Conservation (phyloP, 2,888 invertebrate species). For the Enchytraeus crypticus region DNA sequence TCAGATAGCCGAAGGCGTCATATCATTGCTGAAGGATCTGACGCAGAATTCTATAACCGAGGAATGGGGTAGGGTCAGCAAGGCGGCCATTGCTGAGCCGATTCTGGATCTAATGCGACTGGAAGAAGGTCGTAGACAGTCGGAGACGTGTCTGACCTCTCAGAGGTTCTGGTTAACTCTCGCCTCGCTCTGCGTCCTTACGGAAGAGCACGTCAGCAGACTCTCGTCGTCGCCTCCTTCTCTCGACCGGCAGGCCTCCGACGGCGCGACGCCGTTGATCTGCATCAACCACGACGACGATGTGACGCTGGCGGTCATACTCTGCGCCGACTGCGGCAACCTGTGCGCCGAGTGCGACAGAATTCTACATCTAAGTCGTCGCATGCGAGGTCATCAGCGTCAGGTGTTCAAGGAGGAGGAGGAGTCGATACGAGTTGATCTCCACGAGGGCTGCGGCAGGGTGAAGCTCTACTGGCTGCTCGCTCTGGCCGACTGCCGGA, state of each 20-base stretch:
- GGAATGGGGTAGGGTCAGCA: constrained; percentile 76
- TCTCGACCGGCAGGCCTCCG: constrained; percentile 34
- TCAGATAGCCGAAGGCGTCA: constrained; percentile 78
- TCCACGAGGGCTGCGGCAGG: constrained; percentile 85
- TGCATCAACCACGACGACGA: constrained; percentile 96
- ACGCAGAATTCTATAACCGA: constrained; percentile 72
- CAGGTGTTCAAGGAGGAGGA: constrained; percentile 93
- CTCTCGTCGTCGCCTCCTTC: constrained; percentile 69
- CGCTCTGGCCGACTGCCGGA: constrained; percentile 82
- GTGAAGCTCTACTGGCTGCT: constrained; percentile 91
- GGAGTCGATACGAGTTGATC: constrained; percentile 86
- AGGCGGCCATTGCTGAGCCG: constrained; percentile 76
- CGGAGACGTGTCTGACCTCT: constrained; percentile 68
- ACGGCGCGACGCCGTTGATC: constrained; percentile 57
- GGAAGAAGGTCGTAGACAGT: constrained; percentile 65
- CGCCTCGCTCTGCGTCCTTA: constrained; percentile 83
- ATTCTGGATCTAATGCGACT: constrained; percentile 73
- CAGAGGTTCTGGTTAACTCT: constrained; percentile 81
- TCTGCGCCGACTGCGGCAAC: constrained; percentile 82
- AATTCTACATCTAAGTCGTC: constrained; percentile 81
- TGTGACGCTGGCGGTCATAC: constrained; percentile 79
- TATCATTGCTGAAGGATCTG: constrained; percentile 80
- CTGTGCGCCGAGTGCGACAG: constrained; percentile 93
- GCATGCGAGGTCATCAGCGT: constrained; percentile 73
- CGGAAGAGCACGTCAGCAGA: constrained; percentile 77